These are phyloP conservation scores for Danio albolineatus DNA, from an alignment of 2,797 vertebrate genomes.

Conservation along the genomic window DNA sequence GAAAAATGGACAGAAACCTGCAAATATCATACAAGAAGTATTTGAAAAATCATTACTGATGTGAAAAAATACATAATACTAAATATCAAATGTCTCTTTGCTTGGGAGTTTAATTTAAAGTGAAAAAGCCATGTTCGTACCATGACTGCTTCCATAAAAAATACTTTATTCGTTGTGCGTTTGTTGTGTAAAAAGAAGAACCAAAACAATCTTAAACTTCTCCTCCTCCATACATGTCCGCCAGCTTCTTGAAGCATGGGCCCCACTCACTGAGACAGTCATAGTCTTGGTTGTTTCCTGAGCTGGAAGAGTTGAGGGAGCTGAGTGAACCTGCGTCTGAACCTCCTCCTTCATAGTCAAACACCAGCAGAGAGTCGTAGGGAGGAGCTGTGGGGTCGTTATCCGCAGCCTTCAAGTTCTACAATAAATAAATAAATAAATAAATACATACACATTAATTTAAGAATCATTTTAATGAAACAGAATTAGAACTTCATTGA, in stretches of 20 bases:
- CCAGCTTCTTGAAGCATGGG: conserved; percentile 91
- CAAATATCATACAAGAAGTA: too few species aligned
- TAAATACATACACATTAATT: too few species aligned
- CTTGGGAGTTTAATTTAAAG: too few species aligned
- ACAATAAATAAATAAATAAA: too few species aligned
- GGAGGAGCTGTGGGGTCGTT: conserved; percentile 90
- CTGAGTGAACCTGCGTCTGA: conserved; percentile 89
- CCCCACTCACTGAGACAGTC: conserved; percentile 88
- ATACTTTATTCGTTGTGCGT: conserved; percentile 21
- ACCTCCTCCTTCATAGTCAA: conserved; percentile 90
- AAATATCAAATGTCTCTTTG: too few species aligned
- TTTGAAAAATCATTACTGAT: too few species aligned
- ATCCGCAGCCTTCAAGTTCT: conserved; percentile 92
- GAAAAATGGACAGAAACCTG: too few species aligned
- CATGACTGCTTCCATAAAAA: background rate
- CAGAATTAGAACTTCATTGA: too few species aligned
- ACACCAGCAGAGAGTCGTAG: conserved; percentile 93
- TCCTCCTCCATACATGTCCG: conserved; percentile 90
- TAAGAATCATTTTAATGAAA: background rate
- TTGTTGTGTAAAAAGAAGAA: background rate
- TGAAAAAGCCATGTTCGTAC: conserved; percentile 1
- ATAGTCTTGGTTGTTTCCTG: conserved; percentile 87
- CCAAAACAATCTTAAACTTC: conserved; percentile 76
- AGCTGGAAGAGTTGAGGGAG: conserved; percentile 85
- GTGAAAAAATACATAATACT: too few species aligned